Conservation (phyloP, 1,140 invertebrate species). For the Drosophila sturtevanti region DNA sequence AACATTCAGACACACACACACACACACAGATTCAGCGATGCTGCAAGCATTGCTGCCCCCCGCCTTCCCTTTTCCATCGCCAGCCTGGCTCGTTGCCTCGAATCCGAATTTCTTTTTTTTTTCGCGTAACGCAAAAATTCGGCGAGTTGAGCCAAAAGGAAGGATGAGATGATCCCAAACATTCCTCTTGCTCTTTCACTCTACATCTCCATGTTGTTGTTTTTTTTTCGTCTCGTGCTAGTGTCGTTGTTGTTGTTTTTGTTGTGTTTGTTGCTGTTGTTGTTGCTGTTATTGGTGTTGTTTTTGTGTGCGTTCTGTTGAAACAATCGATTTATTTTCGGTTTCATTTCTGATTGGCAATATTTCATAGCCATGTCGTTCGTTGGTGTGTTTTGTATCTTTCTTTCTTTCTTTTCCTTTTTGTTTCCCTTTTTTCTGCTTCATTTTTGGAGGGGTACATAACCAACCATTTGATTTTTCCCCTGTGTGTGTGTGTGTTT, state of each 20-base stretch:
- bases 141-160: slow-evolving; percentile 37
- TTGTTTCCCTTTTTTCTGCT: background rate
- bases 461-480: background rate
- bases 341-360: slow-evolving; percentile 82
- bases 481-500: background rate
- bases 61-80: background rate
- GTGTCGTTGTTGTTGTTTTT: slow-evolving; percentile 15
- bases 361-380: slow-evolving; percentile 72
- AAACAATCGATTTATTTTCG: slow-evolving; percentile 82
- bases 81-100: slow-evolving; percentile 25
- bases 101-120: slow-evolving; percentile 32
- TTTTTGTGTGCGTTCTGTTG: slow-evolving; percentile 60
- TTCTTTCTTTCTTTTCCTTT: slow-evolving; percentile 11
- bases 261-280: slow-evolving; percentile 34
- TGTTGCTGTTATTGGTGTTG: slow-evolving; percentile 24
- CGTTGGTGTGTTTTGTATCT: background rate
- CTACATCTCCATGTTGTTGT: slow-evolving; percentile 29
- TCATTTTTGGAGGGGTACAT: background rate
- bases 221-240: slow-evolving; percentile 27
- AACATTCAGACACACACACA: slow-evolving; percentile 52
- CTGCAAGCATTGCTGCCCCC: slow-evolving; percentile 5
- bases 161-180: slow-evolving; percentile 19
- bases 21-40: slow-evolving; percentile 61
- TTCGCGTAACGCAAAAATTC: slow-evolving; percentile 64
- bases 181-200: slow-evolving; percentile 40